These are phyloP conservation scores for Brachionus rotundiformis DNA, from an alignment of 1,140 invertebrate genomes.

Conservation along the genomic window DNA sequence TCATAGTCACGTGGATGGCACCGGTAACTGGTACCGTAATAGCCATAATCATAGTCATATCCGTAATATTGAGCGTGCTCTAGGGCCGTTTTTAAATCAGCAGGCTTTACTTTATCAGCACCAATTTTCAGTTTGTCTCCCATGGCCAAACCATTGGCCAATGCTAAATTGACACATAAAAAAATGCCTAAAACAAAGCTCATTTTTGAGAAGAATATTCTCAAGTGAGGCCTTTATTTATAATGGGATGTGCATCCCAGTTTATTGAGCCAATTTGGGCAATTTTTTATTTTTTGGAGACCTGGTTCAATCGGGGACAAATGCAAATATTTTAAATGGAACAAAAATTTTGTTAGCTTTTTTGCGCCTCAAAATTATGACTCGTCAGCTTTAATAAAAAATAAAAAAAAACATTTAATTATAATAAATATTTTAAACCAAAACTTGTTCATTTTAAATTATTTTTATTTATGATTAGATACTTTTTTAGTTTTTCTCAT, in stretches of 20 bases:
- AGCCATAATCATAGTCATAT: constrained; percentile 25
- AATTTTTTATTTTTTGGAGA: not conserved
- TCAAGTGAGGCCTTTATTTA: not conserved
- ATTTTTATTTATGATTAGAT: constrained; percentile 1
- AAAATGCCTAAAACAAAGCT: not conserved
- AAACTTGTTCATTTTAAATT: not conserved
- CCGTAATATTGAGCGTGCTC: not conserved
- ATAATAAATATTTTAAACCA: not conserved
- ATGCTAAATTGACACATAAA: not conserved
- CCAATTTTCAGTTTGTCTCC: not conserved
- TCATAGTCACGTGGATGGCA: constrained; percentile 4
- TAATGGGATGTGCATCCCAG: not conserved
- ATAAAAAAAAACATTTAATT: not conserved
- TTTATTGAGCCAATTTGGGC: not conserved
- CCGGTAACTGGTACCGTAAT: not conserved
- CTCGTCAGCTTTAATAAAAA: not conserved
- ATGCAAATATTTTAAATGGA: not conserved
- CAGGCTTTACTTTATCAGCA: not conserved
- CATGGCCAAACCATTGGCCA: not conserved
- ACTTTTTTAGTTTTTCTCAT: not conserved
- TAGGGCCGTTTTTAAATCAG: not conserved
- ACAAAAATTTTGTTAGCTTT: not conserved
- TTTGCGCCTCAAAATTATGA: not conserved
- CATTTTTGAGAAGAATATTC: not conserved
- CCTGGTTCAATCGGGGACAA: not conserved